Evolutionary conservation across 1,140 invertebrate species (phyloP).

Genomic region (Zophobas atratus): DNA sequence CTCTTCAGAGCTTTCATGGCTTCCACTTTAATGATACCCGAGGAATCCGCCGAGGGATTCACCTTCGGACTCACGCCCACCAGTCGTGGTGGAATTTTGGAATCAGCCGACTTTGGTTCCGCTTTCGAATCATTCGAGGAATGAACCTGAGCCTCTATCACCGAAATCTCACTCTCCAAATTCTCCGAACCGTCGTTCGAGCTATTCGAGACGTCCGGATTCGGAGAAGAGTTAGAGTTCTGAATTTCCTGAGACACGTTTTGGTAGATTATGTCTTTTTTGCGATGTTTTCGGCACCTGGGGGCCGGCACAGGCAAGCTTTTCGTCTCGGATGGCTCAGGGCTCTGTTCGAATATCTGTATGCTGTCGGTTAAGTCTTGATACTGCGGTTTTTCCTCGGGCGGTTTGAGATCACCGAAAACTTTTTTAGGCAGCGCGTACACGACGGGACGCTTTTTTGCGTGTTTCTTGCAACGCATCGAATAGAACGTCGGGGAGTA

Average conservation of each 20-base stretch:
- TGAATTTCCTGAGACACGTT: constrained; percentile 53
- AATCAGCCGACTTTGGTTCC: constrained; percentile 43
- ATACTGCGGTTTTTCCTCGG: constrained; percentile 47
- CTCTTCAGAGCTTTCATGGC: constrained; percentile 57
- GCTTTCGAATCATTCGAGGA: constrained; percentile 22
- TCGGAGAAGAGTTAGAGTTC: constrained; percentile 5
- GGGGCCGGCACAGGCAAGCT: constrained; percentile 62
- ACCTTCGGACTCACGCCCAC: constrained; percentile 54
- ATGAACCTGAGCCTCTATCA: constrained; percentile 60
- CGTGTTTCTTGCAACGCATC: constrained; percentile 66
- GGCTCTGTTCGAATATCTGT: constrained; percentile 63
- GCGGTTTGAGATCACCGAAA: constrained; percentile 43
- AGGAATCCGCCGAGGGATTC: not conserved
- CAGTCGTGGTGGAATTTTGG: constrained; percentile 50
- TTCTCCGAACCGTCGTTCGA: constrained; percentile 56
- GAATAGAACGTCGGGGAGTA: constrained; percentile 68
- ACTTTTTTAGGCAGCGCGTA: constrained; percentile 63
- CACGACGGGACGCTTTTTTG: constrained; percentile 64
- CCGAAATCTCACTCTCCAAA: constrained; percentile 46
- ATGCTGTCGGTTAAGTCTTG: constrained; percentile 64
- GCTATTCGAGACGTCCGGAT: constrained; percentile 49
- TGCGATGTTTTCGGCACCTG: constrained; percentile 61
- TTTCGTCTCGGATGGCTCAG: constrained; percentile 45
- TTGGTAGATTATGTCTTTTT: constrained; percentile 60
- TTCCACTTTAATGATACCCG: constrained; percentile 11